Evolutionary conservation across 2,113 vertebrate genomes (phyloP).

Genomic region (Leptosomus discolor): DNA sequence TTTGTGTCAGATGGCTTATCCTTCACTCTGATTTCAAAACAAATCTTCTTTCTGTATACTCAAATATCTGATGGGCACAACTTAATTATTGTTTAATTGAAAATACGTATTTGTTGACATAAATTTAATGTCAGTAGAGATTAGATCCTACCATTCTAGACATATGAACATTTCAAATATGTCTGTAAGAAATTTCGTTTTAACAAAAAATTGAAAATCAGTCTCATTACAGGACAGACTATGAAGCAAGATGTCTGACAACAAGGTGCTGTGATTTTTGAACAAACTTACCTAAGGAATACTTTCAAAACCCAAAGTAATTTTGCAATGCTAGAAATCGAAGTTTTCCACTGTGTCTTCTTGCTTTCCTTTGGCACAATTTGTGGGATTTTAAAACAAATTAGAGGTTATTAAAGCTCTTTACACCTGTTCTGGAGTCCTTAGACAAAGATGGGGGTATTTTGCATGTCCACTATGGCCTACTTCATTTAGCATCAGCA

Average conservation of each 20-base stretch:
- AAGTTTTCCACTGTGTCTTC: accelerated
- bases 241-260: not conserved
- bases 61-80: not conserved
- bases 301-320: not conserved
- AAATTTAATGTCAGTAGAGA: not conserved
- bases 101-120: not conserved
- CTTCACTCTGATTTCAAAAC: not conserved
- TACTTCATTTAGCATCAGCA: not conserved
- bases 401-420: not conserved
- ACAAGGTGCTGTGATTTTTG: not conserved
- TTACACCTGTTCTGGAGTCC: not conserved
- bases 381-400: not conserved
- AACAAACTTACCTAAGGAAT: not conserved
- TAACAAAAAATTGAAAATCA: not conserved
- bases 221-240: not conserved
- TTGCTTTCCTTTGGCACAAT: not conserved
- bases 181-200: not conserved
- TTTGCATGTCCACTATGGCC: not conserved
- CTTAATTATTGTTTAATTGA: not conserved
- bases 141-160: not conserved
- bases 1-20: not conserved
- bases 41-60: not conserved
- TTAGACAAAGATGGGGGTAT: not conserved
- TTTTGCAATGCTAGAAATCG: not conserved
- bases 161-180: not conserved